Evolutionary conservation across 2,113 vertebrate species (phyloP), one percentile per base, ranked within the genome.

Genomic region (Calidris pygmaea): DNA sequence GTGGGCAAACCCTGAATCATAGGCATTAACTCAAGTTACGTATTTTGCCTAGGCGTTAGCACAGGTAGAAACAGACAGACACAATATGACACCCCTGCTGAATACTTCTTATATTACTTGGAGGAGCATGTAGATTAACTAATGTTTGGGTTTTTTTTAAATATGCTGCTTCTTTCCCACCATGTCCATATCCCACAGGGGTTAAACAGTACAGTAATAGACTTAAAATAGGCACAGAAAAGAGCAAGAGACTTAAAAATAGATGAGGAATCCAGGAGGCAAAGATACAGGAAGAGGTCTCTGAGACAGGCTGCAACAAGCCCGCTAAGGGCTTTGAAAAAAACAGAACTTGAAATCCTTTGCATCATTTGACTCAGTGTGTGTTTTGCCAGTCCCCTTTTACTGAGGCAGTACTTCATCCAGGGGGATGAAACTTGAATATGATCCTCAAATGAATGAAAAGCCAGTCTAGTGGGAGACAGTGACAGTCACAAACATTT

Each of bases 201-300:
- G 91, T 96, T 96, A 93, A 95, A 80, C 14, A 8, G 87, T 70
- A 50, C 53, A 92, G 62, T 45, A 91, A 66, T 7, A 58, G 50
- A 93, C 32, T 96, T 95, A 96, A 96, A 96, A 95, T 78, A 96
- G 77, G 68, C 14, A 0, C 88, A 90, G 77, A 53, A 92, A 95
- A 85, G 67, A 95, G 85, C 58, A 56, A 9, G 37, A 89, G n/a
- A 52, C 59, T 85, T 91, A 95, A 96, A 96, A 91, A 96, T 91
- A 96, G 95, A 96, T 85, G 45, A 95, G 74, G 74, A 95, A 85
- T 92, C 89, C 80, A 92, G 77, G 73, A 90, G 86, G 88, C 80
- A 95, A 93, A 95, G 83, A 93, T 43, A 96, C 37, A 90, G 85
- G 89, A 96, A 79, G 67, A 93, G 15, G 12, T 76, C 74, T 60